Percentiles rank a stretch among this genome's conserved stretches.
phyloP scores from a whole-genome alignment of 35 echinoderm and acorn worm genomes.

The Apostichopus japonicus region DNA sequence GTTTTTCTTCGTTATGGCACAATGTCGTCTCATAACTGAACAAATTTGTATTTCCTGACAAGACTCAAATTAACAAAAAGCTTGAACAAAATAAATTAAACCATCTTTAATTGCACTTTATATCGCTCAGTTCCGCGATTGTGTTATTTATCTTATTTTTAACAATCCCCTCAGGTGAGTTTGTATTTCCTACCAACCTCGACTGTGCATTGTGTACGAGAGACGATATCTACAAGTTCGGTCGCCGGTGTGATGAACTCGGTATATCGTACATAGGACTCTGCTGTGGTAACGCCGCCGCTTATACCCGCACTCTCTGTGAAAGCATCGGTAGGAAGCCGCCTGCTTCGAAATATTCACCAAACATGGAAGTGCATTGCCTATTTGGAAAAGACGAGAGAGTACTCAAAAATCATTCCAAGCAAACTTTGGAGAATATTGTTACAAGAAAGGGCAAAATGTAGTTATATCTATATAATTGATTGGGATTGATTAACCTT shows the following conservation, averaged over 20 bases:
- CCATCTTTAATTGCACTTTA: background rate
- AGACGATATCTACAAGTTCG: slow-evolving; percentile 71
- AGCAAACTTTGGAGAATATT: background rate
- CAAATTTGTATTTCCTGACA: background rate
- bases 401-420: background rate
- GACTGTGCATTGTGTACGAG: slow-evolving; percentile 56
- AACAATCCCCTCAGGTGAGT: background rate
- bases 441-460: too few relatives aligned
- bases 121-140: too few relatives aligned
- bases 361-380: slow-evolving; percentile 69
- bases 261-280: slow-evolving; percentile 76
- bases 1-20: background rate
- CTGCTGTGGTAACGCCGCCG: slow-evolving; percentile 80
- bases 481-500: too few relatives aligned
- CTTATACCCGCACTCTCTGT: slow-evolving; percentile 54
- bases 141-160: background rate
- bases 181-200: slow-evolving; percentile 63
- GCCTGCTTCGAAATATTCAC: slow-evolving; percentile 64
- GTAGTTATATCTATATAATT: too few relatives aligned
- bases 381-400: slow-evolving; percentile 55
- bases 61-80: background rate
- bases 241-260: slow-evolving; percentile 64
- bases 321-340: slow-evolving; percentile 51
- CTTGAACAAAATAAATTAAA: background rate
- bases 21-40: too few relatives aligned